Evolutionary conservation across 2,888 invertebrate species (phyloP), one percentile per base, ranked within the genome.

Genomic region (Drosophila kuntzei): DNA sequence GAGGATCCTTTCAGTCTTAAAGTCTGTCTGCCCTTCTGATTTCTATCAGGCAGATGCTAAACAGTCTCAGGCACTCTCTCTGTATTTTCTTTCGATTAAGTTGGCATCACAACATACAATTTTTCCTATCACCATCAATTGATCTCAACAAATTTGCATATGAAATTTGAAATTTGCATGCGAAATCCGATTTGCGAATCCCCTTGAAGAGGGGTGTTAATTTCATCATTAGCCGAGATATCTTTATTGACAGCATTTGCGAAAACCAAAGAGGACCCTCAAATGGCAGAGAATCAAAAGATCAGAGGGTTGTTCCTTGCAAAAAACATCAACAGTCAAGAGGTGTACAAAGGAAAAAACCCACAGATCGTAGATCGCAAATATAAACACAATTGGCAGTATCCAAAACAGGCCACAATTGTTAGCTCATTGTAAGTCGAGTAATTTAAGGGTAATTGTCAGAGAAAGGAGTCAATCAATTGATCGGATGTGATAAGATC

Each of bases 211-310:
- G 7, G 81, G 79, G 85, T 83, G 82, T 78, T 80, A 84, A 87
- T 87, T 54, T 79, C 73, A 76, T 78, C 82, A 84, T 81, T 87
- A 87, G 72, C 66, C 27, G n/a, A 29, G 63, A 85, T 73, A 67
- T 73, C 76, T 66, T 61, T 39, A 85, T 85, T 60, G 64, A 46
- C 60, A 65, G 58, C 41, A 32, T 7, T 71, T 62, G 71, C 78
- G 25, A 76, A 71, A 53, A 50, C 41, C 44, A 12, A 47, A 20
- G 47, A 20, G n/a, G 18, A 32, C 25, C 29, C 29, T 20, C 22
- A n/a, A 41, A 36, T 14, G 37, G 36, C 29, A 37, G 25, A 27
- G 41, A 6, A 36, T 14, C 8, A 3, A 5, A 1, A 16, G 12
- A 20, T 49, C 25, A 3, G 18, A 49, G 67, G 60, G 60, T 60